Conservation (phyloP, 1,140 invertebrate genomes). For the Drosophila bifasciata region DNA sequence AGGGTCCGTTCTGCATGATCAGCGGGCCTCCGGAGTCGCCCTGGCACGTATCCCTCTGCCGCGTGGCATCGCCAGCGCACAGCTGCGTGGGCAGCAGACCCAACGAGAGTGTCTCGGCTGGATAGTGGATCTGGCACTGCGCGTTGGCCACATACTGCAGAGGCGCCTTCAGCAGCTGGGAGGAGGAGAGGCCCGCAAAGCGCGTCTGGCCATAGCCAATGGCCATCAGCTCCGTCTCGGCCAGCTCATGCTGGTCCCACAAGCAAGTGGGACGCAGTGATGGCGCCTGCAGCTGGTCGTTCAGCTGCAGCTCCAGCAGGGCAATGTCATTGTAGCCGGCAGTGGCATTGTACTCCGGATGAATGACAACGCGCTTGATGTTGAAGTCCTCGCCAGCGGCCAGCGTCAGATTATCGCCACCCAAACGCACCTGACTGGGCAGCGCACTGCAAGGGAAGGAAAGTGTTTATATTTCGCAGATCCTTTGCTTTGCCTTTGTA, state of each 20-base stretch:
- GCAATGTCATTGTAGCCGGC: constrained; percentile 75
- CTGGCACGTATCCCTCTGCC: constrained; percentile 87
- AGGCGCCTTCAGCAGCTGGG: constrained; percentile 65
- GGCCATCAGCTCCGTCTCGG: constrained; percentile 50
- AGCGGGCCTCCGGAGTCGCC: constrained; percentile 89
- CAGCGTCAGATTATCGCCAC: constrained; percentile 65
- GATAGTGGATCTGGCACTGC: constrained; percentile 60
- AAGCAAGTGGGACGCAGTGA: constrained; percentile 42
- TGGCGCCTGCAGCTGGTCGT: constrained; percentile 6
- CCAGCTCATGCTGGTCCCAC: constrained; percentile 27
- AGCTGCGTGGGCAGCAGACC: constrained; percentile 84
- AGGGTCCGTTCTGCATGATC: constrained; percentile 29
- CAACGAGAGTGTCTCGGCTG: constrained; percentile 31
- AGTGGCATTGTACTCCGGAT: constrained; percentile 60
- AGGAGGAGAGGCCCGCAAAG: constrained; percentile 63
- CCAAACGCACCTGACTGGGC: constrained; percentile 65
- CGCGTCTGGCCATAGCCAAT: constrained; percentile 75
- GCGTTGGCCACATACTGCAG: constrained; percentile 43
- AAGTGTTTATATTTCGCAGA: not conserved
- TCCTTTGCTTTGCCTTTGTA: too few relatives aligned
- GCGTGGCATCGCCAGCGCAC: constrained; percentile 86
- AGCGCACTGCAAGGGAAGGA: constrained; percentile 33
- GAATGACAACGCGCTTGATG: constrained; percentile 51
- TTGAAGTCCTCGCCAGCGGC: constrained; percentile 43
- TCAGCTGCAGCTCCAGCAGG: constrained; percentile 59